Percentiles rank a stretch among this genome's conserved stretches.
phyloP scores from a whole-genome alignment of 2,888 invertebrate species.

The Drosophila mettleri region DNA sequence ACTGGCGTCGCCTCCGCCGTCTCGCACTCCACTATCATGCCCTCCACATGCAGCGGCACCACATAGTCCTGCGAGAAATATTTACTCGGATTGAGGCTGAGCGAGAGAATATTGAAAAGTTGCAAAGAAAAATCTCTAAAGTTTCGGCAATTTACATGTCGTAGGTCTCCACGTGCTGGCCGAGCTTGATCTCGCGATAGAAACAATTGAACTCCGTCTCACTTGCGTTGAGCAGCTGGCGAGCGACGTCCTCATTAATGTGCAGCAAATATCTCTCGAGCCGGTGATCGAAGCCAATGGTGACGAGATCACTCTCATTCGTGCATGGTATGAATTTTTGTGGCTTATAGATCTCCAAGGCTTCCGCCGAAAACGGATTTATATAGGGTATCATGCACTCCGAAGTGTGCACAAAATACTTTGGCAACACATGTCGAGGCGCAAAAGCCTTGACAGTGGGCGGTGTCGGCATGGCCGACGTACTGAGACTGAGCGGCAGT shows the following conservation, averaged over 20 bases:
- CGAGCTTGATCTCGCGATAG: conserved; percentile 70
- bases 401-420: conserved; percentile 84
- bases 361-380: conserved; percentile 86
- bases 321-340: conserved; percentile 45
- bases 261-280: conserved; percentile 50
- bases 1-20: conserved; percentile 80
- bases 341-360: conserved; percentile 68
- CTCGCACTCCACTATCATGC: conserved; percentile 72
- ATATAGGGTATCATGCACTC: conserved; percentile 88
- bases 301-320: conserved; percentile 54
- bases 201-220: conserved; percentile 68
- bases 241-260: conserved; percentile 50
- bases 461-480: background rate
- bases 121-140: background rate
- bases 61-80: conserved; percentile 62
- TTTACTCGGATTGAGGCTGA: conserved; percentile 57
- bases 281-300: conserved; percentile 38
- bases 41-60: conserved; percentile 69
- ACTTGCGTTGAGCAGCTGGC: conserved; percentile 40
- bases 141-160: conserved; percentile 41
- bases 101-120: background rate
- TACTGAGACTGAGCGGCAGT: too few species aligned
- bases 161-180: conserved; percentile 38
- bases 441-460: too few species aligned
- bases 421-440: background rate